Percentiles rank a stretch among this genome's conserved stretches.
phyloP scores from a whole-genome alignment of 2,888 invertebrate genomes.

The Halictus quadricinctus region DNA sequence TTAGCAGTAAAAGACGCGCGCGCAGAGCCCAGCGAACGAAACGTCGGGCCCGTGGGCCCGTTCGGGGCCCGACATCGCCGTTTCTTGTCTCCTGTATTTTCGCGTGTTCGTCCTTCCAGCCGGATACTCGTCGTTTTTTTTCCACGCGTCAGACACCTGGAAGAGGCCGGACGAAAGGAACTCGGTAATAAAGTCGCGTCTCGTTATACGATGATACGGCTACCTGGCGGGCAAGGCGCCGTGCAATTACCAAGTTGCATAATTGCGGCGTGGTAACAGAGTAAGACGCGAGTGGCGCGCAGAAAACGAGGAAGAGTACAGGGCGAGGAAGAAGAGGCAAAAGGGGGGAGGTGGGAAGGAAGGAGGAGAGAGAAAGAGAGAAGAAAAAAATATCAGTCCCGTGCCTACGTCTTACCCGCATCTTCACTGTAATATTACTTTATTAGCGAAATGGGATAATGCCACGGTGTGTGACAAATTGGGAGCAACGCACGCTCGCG shows the following conservation, averaged over 20 bases:
- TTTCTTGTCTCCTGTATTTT: not conserved
- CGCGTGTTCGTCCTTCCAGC: not conserved
- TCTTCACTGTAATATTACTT: conserved; percentile 75
- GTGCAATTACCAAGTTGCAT: conserved; percentile 75
- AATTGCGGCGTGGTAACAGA: conserved; percentile 71
- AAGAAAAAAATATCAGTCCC: conserved; percentile 63
- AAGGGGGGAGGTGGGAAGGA: conserved; percentile 34
- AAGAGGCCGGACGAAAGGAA: conserved; percentile 49
- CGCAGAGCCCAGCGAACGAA: not conserved
- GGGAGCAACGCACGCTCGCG: conserved; percentile 79
- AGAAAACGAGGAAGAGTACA: conserved; percentile 31
- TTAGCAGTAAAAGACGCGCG: too few species aligned
- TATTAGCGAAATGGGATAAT: conserved; percentile 81
- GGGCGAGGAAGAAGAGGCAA: conserved; percentile 62
- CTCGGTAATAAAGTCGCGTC: conserved; percentile 67
- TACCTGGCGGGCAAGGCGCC: conserved; percentile 64
- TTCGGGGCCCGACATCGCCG: not conserved
- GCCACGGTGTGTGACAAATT: conserved; percentile 82
- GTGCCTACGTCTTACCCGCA: conserved; percentile 49
- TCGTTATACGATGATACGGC: conserved; percentile 66
- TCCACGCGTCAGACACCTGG: conserved; percentile 49
- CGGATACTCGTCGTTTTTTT: conserved; percentile 20
- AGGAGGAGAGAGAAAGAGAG: conserved; percentile 48
- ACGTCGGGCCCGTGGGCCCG: not conserved
- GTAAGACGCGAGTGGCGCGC: conserved; percentile 10